Evolutionary conservation across 2,888 invertebrate species (phyloP), one percentile per base, ranked within the genome.

Genomic region (Phrixothrix hirtus): DNA sequence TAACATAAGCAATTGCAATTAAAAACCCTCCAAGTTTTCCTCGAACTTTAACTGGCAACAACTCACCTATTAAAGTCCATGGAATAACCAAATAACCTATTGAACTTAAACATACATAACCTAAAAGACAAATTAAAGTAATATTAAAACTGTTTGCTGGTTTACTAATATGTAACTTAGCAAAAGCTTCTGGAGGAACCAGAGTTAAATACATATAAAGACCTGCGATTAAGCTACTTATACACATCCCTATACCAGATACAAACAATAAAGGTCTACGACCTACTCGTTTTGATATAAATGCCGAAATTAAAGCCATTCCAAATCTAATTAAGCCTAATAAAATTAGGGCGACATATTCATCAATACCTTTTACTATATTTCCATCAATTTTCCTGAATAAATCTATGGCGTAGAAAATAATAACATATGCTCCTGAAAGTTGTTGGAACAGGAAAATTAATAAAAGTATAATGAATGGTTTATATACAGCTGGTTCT

Each of bases 351-450:
- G 80, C 79, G 0, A 74, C 70, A 59, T 77, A 79, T 48, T 76
- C 78, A 54, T 80, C 70, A 3, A 80, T 65, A 13, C 75, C 76
- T 16, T 66, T 66, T 7, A 74, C 73, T 49, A 78, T 77, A 30
- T 72, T 62, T 0, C 77, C 78, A 1, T 78, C 78, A 17, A 81
- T 71, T 55, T 77, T 69, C 17, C 74, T 66, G 58, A 82, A 80
- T 11, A 82, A 66, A 14, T 79, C 78, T 2, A 81, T 76, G 0
- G 82, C 80, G 60, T 83, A 83, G 64, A 83, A 82, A 43, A 83
- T 79, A 1, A 83, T 75, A 0, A 80, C 79, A 62, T 83, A 83
- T 1, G 77, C 76, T 3, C 82, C 82, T 1, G 81, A 79, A 0
- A 81, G 60, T 67, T 83, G 83, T 69, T 83, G 83, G 14, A 82